A percentile compares a stretch with the other conserved stretches of the same genome.
Evolutionary conservation across 2,888 invertebrate genomes (phyloP).

Genomic region (Pediacus dermestoides): DNA sequence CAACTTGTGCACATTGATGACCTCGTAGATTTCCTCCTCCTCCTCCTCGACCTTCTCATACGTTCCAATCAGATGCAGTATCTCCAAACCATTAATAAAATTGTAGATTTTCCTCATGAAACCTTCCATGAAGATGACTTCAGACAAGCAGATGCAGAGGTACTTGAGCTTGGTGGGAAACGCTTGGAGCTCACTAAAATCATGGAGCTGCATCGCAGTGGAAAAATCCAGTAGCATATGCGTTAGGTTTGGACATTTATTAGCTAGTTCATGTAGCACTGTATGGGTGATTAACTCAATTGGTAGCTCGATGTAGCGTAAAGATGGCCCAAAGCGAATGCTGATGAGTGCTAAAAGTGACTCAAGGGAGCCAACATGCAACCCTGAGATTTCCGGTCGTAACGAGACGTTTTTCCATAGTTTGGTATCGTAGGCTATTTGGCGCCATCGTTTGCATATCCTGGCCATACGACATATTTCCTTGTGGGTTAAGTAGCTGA

Average conservation of each 20-base stretch:
- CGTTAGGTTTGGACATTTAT: constrained; percentile 92
- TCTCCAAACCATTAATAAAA: constrained; percentile 96
- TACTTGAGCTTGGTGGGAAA: constrained; percentile 96
- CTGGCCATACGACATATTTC: constrained; percentile 92
- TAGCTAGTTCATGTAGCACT: constrained; percentile 93
- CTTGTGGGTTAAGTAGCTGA: constrained; percentile 88
- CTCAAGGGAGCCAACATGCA: constrained; percentile 87
- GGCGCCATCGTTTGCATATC: constrained; percentile 95
- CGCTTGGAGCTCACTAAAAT: constrained; percentile 97
- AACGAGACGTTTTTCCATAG: constrained; percentile 96
- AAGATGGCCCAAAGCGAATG: constrained; percentile 79
- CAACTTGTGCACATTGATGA: constrained; percentile 97
- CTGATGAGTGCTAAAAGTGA: constrained; percentile 83
- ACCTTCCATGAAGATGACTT: constrained; percentile 99
- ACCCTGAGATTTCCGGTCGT: constrained; percentile 92
- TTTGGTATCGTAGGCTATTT: constrained; percentile 88
- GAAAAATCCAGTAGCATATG: constrained; percentile 97
- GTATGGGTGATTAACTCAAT: constrained; percentile 96
- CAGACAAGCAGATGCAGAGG: constrained; percentile 83
- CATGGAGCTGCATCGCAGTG: constrained; percentile 98
- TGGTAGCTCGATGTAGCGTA: constrained; percentile 89
- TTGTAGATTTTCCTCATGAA: constrained; percentile 99
- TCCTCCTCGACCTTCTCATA: constrained; percentile 98
- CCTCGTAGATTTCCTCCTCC: constrained; percentile 98
- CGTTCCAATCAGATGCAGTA: constrained; percentile 94